phyloP scores from a whole-genome alignment of 2,888 invertebrate species.

The Plagodis pulveraria region DNA sequence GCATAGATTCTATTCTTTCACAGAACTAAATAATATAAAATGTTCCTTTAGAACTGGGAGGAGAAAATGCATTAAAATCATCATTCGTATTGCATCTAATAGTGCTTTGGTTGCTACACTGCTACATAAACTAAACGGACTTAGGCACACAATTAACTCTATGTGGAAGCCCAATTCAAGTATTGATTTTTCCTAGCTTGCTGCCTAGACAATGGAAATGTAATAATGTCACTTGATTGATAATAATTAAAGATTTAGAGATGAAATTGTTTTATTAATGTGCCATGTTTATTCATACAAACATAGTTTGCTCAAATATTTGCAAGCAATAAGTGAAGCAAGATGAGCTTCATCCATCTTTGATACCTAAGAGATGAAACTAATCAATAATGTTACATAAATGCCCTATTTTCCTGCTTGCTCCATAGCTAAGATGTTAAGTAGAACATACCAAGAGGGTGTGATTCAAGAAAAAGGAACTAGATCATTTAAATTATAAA shows the following conservation, averaged over 20 bases:
- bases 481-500: no score
- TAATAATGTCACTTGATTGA: neutral
- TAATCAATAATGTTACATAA: constrained; percentile 26
- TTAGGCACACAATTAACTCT: constrained; percentile 23
- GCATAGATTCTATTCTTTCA: constrained; percentile 30
- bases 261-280: neutral
- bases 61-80: constrained; percentile 7
- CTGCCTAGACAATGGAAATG: constrained; percentile 62
- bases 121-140: constrained; percentile 14
- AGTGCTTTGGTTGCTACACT: constrained; percentile 7
- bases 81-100: constrained; percentile 6
- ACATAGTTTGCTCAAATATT: no score
- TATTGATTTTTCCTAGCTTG: constrained; percentile 77
- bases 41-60: neutral
- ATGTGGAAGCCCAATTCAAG: constrained; percentile 49
- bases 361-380: constrained; percentile 15
- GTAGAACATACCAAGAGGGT: no score
- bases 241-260: neutral
- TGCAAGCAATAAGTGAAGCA: neutral
- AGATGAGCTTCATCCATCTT: constrained; percentile 24
- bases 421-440: constrained; percentile 12
- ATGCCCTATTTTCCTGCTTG: constrained; percentile 20
- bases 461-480: no score
- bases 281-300: no score
- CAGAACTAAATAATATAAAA: constrained; percentile 1